phyloP scores from a whole-genome alignment of 2,113 vertebrate genomes.

The Pterocles burchelli region DNA sequence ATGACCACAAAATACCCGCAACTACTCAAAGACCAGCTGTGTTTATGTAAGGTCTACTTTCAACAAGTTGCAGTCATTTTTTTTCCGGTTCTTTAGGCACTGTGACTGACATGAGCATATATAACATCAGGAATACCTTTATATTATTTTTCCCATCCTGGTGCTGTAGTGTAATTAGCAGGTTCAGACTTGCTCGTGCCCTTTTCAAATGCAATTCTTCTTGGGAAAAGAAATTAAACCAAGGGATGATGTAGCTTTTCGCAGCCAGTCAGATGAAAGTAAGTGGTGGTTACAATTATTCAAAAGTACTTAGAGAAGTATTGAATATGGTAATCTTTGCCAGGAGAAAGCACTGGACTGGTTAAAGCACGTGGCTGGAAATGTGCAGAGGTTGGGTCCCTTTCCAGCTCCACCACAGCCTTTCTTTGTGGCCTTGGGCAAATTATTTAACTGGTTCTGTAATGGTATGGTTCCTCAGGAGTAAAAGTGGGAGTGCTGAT shows the following conservation, averaged over 20 bases:
- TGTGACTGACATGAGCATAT: constrained; percentile 22
- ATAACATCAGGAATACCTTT: constrained; percentile 26
- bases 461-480: not conserved
- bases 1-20: not conserved
- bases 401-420: constrained; percentile 30
- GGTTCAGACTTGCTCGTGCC: constrained; percentile 52
- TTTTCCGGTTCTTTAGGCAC: not conserved
- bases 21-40: constrained; percentile 23
- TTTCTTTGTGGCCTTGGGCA: constrained; percentile 58
- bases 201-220: constrained; percentile 58
- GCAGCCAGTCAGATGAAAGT: constrained; percentile 61
- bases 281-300: constrained; percentile 67
- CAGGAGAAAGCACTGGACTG: constrained; percentile 28
- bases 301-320: constrained; percentile 52
- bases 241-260: constrained; percentile 52
- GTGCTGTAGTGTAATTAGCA: constrained; percentile 43
- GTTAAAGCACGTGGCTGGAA: constrained; percentile 55
- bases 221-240: constrained; percentile 50
- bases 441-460: constrained; percentile 44
- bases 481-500: not conserved
- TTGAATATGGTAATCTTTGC: constrained; percentile 52
- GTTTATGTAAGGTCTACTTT: constrained; percentile 29
- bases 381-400: constrained; percentile 39
- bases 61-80: constrained; percentile 26
- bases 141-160: not conserved